Conservation (phyloP, 2,888 invertebrate species). For the Vesta saturnalis region DNA sequence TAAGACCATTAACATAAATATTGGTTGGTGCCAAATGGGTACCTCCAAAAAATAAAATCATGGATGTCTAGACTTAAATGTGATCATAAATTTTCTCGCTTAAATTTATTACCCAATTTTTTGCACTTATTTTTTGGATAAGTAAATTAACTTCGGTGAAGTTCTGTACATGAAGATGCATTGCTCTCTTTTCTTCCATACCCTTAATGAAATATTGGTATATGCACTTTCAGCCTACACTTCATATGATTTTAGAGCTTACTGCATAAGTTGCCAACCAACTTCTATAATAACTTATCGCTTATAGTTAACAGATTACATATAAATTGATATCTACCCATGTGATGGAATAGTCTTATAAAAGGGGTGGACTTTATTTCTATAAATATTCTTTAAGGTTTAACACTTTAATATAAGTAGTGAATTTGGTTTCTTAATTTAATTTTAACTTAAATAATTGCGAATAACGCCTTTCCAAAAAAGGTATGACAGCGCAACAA, state of each 20-base stretch:
- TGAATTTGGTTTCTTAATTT: constrained; percentile 2
- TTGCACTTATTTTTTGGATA: constrained; percentile 41
- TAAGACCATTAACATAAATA: constrained; percentile 42
- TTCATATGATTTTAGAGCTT: constrained; percentile 12
- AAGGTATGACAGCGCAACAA: constrained; percentile 5
- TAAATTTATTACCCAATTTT: constrained; percentile 41
- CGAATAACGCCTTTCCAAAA: constrained; percentile 4
- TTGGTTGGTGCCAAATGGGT: constrained; percentile 41
- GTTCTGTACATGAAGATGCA: constrained; percentile 17
- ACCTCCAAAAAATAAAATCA: constrained; percentile 44
- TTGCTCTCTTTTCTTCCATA: constrained; percentile 34
- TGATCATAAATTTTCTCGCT: constrained; percentile 44
- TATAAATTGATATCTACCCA: too few species aligned
- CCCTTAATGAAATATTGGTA: background rate
- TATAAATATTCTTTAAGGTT: background rate
- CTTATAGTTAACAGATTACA: too few species aligned
- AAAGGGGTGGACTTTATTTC: background rate
- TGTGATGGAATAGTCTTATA: background rate
- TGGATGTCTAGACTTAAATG: constrained; percentile 45
- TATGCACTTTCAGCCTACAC: background rate
- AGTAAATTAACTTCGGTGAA: constrained; percentile 41
- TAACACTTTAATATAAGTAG: background rate
- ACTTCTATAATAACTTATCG: too few species aligned
- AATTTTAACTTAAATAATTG: background rate
- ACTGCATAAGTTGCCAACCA: too few species aligned